Base-by-base conservation (phyloP, 2,113 vertebrate species). In the Pelecanoides urinatrix region DNA sequence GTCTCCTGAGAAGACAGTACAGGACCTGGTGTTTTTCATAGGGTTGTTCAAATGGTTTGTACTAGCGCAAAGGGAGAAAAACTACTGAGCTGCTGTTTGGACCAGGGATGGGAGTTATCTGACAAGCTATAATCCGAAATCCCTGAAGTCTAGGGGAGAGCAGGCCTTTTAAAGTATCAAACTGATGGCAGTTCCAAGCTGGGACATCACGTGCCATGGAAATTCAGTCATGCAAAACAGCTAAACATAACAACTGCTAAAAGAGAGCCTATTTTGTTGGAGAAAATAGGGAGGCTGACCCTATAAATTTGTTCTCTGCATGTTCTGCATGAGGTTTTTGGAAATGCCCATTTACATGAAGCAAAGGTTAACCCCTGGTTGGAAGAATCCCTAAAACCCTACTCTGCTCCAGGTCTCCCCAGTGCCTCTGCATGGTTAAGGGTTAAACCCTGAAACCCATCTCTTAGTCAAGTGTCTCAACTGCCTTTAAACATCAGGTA, bases 211-310 rank as follows among this genome's bases (percentile, higher is more conserved):
- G 52, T 59, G 81, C 74, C 1, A 61, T 79, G 85, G 88, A 85
- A 94, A 93, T 56, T 85, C 94, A 90, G 75, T 67, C 58, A 47
- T 34, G 74, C 86, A 92, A 90, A 94, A 36, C n/a, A 68, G 70
- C 65, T 85, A 47, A 96, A 92, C 72, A 25, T 83, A 93, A 86
- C 58, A 72, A 18, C 56, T 34, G 61, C 78, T 75, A 29, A 45
- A 32, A 50, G 42, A n/a, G 61, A 94, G 40, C 7, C 42, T 55
- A 12, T 18, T 87, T 45, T 21, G 74, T 58, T 74, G 85, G 38
- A 50, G 73, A 59, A 91, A 85, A 85, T 2, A 72, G 70, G 47
- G 68, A 81, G 70, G 44, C 40, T 52, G 65, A 42, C 61, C 73
- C 56, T n/a, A 4, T 15, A 74, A 38, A 61, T 22, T 42, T 32